phyloP scores from a whole-genome alignment of 2,797 vertebrate genomes.

The Babyrousa celebensis region DNA sequence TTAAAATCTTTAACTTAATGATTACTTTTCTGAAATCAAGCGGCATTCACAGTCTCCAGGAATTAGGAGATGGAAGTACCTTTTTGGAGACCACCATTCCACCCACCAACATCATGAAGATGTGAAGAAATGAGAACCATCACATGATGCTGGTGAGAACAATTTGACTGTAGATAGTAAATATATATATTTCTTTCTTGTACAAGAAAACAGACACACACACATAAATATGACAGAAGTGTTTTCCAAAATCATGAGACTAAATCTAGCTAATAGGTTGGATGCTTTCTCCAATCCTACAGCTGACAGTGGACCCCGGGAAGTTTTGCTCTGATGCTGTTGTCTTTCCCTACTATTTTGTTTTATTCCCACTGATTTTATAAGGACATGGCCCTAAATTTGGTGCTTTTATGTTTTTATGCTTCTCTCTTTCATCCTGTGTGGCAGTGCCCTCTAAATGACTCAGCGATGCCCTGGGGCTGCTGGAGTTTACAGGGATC shows the following conservation, averaged over 20 bases:
- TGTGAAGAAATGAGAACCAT: background rate
- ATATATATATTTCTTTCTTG: background rate
- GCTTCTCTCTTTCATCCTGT: background rate
- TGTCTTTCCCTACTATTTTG: background rate
- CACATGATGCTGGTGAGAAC: constrained; percentile 42
- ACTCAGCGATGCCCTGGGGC: background rate
- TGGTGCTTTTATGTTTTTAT: background rate
- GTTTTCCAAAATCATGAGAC: background rate
- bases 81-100: background rate
- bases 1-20: background rate
- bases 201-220: background rate
- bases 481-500: background rate
- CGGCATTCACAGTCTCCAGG: background rate
- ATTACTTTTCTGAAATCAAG: background rate
- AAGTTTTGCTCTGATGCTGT: background rate
- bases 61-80: background rate
- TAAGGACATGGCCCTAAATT: background rate
- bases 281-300: background rate
- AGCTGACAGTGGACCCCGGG: background rate
- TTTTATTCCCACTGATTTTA: background rate
- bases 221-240: background rate
- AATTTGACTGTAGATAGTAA: background rate
- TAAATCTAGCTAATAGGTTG: background rate
- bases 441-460: background rate
- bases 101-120: background rate